Evolutionary conservation across 2,113 vertebrate species (phyloP), one percentile per base, ranked within the genome.

Genomic region (Lycaon pictus): DNA sequence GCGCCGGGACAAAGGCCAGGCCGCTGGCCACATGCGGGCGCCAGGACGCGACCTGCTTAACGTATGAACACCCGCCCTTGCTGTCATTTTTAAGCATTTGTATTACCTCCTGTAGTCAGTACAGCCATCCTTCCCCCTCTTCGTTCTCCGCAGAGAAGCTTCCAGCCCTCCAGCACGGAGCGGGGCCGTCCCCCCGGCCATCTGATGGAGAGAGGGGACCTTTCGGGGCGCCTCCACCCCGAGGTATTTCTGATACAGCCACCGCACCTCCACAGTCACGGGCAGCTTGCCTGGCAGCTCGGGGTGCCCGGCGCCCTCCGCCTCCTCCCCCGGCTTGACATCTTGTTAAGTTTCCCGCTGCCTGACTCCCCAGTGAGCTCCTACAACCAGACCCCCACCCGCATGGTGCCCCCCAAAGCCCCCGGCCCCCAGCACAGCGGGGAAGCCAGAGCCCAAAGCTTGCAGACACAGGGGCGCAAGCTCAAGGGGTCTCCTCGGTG

Each of bases 21-120:
- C 1, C 43, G 6, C 5, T 1, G 43, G 43, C 43, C 43, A 43
- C 43, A 43, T 1, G 43, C 43, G 43, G 43, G 43, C 43, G 4
- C 6, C 43, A 43, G 43, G 43, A 43, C 7, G 43, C 7, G 43
- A 72, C 72, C 20, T 62, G n/a, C 58, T 79, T 82, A 63, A 91
- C 60, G 25, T 69, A 53, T 56, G 90, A 95, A 83, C 69, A 93
- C 67, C 37, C 23, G 6, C 43, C 20, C 86, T 95, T 56, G 10
- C 76, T 71, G 29, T 37, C 58, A 43, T 53, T 53, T 53, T 7
- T 25, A 51, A 69, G 2, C 22, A 7, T 80, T 74, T 93, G 20
- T 48, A 85, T 85, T n/a, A 83, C 65, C 69, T 93, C 37, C 72
- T 86, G 27, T 60, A 67, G 55, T 82, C 90, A 90, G 80, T 77